Evolutionary conservation across 1,140 invertebrate genomes (phyloP), one percentile per base, ranked within the genome.

Genomic region (Homalodisca vitripennis): DNA sequence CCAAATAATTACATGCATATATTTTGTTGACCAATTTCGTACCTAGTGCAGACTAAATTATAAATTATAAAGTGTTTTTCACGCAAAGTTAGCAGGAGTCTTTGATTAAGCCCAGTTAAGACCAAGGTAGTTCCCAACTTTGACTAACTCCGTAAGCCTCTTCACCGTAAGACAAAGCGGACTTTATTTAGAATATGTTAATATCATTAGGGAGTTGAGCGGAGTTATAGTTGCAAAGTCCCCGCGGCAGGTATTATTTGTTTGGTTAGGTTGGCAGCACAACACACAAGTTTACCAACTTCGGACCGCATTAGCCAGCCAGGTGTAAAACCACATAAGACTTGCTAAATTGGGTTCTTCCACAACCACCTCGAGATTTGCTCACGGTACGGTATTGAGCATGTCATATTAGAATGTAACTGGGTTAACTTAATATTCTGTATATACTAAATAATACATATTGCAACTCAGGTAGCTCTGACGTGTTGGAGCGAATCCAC

Each of bases 121-220:
- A 51, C 48, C 48, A 10, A 20, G 6, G 17, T 6, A 22, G 48
- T 22, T 41, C 34, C 34, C 34, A 51, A 51, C 48, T 51, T 51
- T n/a, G 48, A 3, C 48, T 51, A 51, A 51, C 48, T 51, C 48
- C n/a, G 22, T 51, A 51, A 51, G 48, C 48, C 22, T 51, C 48
- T 51, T 51, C 48, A 22, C 48, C 48, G 48, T 51, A 51, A 51
- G 48, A 51, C 48, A 51, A 51, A 51, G 48, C 48, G 48, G 48
- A 51, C 48, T 51, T 51, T 51, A 51, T 51, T 51, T 51, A 51
- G 48, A 51, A 51, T 51, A 51, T 51, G 48, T 51, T 51, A 51
- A 51, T 51, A 51, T 51, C 22, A 51, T 51, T 51, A 51, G 3
- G n/a, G 48, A 51, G 48, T 51, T 51, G 17, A 3, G 3, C 48